Evolutionary conservation across 2,797 vertebrate genomes (phyloP).

Genomic region (Erpetoichthys calabaricus): DNA sequence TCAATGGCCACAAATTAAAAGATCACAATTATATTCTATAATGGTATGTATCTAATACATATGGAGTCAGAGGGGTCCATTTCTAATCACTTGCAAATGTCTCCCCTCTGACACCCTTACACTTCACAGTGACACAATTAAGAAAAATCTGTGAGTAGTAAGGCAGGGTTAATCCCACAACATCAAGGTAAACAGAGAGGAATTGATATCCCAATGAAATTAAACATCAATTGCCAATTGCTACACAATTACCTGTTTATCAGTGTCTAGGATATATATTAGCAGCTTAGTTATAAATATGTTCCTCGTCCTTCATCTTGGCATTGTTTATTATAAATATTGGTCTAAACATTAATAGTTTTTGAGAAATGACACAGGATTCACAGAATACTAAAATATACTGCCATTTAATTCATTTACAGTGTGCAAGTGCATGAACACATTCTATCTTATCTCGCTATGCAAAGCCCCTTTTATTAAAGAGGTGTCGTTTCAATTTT

Average conservation of each 20-base stretch:
- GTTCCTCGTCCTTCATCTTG: constrained; percentile 20
- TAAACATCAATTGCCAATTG: constrained; percentile 33
- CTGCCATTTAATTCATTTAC: too few species aligned
- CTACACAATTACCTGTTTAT: constrained; percentile 56
- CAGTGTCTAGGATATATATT: constrained; percentile 24
- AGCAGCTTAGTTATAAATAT: constrained; percentile 24
- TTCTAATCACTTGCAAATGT: constrained; percentile 66
- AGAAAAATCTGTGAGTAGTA: constrained; percentile 41
- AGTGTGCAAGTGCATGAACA: too few species aligned
- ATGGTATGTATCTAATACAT: constrained; percentile 67
- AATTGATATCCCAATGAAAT: constrained; percentile 52
- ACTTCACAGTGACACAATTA: constrained; percentile 62
- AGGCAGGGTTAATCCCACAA: constrained; percentile 39
- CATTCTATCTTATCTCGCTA: too few species aligned
- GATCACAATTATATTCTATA: constrained; percentile 79
- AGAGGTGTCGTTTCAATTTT: too few species aligned
- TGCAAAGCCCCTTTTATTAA: too few species aligned
- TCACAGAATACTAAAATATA: too few species aligned
- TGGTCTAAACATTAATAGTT: constrained; percentile 28
- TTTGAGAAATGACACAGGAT: too few species aligned
- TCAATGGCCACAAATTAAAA: constrained; percentile 89
- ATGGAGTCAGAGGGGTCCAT: constrained; percentile 57
- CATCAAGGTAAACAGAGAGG: constrained; percentile 66
- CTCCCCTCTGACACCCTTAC: constrained; percentile 60
- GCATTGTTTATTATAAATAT: constrained; percentile 30